A percentile compares a stretch with the other conserved stretches of the same genome.
phyloP scores from a whole-genome alignment of 2,113 vertebrate species.

The Clupea harengus region DNA sequence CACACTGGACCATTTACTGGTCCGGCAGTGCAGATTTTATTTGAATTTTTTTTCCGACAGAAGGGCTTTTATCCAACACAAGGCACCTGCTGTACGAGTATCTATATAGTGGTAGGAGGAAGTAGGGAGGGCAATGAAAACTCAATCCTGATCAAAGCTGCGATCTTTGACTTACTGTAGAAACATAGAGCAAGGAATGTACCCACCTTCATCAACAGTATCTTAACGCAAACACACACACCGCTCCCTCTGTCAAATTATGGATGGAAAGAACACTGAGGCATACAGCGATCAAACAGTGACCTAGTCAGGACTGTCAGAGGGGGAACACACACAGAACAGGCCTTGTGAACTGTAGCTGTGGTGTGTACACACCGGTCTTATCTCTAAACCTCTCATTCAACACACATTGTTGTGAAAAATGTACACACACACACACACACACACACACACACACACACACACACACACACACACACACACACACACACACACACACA shows the following conservation, averaged over 20 bases:
- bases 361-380: neutral
- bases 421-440: neutral
- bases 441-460: neutral
- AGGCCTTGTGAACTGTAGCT: neutral
- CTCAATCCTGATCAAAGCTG: neutral
- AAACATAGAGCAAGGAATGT: neutral
- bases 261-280: neutral
- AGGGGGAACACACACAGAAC: neutral
- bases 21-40: constrained; percentile 36
- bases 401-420: neutral
- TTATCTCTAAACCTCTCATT: neutral
- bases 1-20: constrained; percentile 17
- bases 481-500: neutral
- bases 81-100: neutral
- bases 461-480: neutral
- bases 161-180: constrained; percentile 17
- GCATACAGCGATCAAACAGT: neutral
- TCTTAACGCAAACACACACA: neutral
- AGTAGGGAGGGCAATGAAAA: neutral
- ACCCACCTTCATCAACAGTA: neutral
- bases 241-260: neutral
- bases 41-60: constrained; percentile 41
- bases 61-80: constrained; percentile 22
- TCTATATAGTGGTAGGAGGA: too few relatives aligned
- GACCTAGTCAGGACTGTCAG: neutral